A percentile compares a stretch with the other conserved stretches of the same genome.
phyloP scores from a whole-genome alignment of 2,113 vertebrate species.

The Riparia riparia region DNA sequence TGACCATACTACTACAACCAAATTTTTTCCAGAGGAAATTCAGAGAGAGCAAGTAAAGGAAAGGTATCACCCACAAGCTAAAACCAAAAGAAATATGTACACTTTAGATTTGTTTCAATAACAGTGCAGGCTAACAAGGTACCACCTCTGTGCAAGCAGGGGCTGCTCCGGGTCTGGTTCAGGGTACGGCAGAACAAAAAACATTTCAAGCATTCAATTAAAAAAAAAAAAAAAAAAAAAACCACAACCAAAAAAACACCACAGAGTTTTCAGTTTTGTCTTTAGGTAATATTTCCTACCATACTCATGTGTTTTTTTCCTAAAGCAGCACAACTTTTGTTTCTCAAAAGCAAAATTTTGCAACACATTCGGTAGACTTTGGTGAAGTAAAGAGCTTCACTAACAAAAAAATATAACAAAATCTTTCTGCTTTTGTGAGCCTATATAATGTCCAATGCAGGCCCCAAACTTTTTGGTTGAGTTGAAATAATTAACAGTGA shows the following conservation, averaged over 20 bases:
- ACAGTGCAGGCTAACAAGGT: not conserved
- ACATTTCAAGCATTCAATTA: rapidly evolving
- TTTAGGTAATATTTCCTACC: not conserved
- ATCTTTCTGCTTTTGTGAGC: not conserved
- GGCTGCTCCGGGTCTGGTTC: not conserved
- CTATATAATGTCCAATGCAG: not conserved
- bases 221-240: not conserved
- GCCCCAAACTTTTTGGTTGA: not conserved
- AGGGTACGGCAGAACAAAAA: not conserved
- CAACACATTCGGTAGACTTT: not conserved
- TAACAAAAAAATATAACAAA: not conserved
- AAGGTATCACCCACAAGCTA: not conserved
- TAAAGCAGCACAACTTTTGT: not conserved
- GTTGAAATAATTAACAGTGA: not conserved
- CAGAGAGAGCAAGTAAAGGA: not conserved
- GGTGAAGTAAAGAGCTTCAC: not conserved
- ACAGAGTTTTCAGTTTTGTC: not conserved
- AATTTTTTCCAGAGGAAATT: not conserved
- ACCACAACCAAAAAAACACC: too few relatives aligned
- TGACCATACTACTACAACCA: not conserved
- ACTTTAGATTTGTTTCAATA: not conserved
- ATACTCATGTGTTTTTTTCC: not conserved
- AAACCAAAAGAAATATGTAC: not conserved
- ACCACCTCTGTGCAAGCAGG: not conserved
- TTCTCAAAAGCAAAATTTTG: not conserved